These are phyloP conservation scores for Alces alces DNA, from an alignment of 2,113 vertebrate genomes.

Conservation along the genomic window DNA sequence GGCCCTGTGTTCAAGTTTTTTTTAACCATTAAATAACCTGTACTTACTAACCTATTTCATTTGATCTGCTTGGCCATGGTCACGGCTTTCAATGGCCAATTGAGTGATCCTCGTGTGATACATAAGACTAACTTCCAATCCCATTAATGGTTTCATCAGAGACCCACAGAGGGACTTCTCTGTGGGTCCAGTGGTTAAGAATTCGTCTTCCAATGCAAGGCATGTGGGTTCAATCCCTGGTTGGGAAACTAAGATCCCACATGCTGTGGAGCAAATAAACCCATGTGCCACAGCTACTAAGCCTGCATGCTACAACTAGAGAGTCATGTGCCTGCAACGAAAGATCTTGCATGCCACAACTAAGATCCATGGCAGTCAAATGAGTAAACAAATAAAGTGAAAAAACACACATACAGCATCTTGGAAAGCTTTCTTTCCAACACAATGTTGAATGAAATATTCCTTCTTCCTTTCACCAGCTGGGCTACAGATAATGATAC, in stretches of 20 bases:
- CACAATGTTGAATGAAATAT: background rate
- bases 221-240: background rate
- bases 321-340: background rate
- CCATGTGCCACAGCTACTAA: background rate
- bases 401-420: background rate
- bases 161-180: background rate
- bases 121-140: background rate
- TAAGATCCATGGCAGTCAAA: background rate
- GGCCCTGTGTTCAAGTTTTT: background rate
- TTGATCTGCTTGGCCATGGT: background rate
- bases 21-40: background rate
- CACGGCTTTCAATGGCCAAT: background rate
- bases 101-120: background rate
- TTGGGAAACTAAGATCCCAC: background rate
- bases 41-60: background rate
- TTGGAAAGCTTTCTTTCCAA: background rate
- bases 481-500: background rate
- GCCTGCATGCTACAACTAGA: background rate
- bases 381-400: background rate
- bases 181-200: background rate
- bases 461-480: background rate
- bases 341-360: background rate
- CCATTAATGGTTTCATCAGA: background rate
- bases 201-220: background rate
- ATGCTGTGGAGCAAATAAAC: background rate